phyloP scores from a whole-genome alignment of 2,797 vertebrate genomes.

The Hippopotamyrus pictus region DNA sequence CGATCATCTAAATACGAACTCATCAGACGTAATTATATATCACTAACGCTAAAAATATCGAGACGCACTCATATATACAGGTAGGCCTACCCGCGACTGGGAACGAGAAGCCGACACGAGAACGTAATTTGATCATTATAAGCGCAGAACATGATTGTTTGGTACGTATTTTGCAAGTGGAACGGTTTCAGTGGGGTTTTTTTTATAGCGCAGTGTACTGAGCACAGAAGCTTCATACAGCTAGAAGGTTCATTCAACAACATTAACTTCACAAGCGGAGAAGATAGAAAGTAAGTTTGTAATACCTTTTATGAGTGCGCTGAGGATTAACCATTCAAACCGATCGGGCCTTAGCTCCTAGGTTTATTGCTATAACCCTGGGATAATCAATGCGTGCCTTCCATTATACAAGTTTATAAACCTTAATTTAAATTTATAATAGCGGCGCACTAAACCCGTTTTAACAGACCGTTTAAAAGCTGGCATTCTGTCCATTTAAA shows the following conservation, averaged over 20 bases:
- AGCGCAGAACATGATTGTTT: background rate
- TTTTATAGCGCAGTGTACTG: background rate
- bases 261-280: background rate
- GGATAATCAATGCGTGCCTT: background rate
- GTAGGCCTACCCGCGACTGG: background rate
- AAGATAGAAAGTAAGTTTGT: background rate
- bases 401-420: background rate
- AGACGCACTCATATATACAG: background rate
- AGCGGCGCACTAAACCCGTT: background rate
- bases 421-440: background rate
- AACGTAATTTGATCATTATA: background rate
- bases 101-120: background rate
- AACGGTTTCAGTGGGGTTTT: background rate
- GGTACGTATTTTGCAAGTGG: background rate
- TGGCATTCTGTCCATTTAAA: background rate
- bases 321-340: background rate
- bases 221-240: background rate
- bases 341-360: background rate
- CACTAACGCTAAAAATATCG: background rate
- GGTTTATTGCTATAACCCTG: background rate
- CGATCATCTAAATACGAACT: background rate
- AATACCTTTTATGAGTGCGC: background rate
- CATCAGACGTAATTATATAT: background rate
- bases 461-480: background rate
- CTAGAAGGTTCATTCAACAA: background rate